phyloP scores from a whole-genome alignment of 2,113 vertebrate species.

The Parus major region DNA sequence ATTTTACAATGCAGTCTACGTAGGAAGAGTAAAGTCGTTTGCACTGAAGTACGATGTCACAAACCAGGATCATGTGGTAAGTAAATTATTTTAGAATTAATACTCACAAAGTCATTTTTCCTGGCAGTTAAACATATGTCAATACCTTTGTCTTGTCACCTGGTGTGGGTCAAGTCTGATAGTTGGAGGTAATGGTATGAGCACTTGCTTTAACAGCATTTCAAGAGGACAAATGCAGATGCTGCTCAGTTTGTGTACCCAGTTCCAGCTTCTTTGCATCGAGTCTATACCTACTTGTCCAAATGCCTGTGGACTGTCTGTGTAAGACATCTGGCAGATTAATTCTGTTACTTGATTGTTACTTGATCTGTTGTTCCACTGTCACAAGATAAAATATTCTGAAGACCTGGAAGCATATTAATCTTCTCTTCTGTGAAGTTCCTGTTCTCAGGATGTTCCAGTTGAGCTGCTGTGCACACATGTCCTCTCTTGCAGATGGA shows the following conservation, averaged over 20 bases:
- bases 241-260: not conserved
- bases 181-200: not conserved
- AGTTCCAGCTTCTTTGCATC: not conserved
- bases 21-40: slow-evolving; percentile 89
- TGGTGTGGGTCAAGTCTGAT: not conserved
- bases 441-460: not conserved
- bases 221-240: not conserved
- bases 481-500: slow-evolving; percentile 78
- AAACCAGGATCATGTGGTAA: slow-evolving; percentile 82
- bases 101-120: not conserved
- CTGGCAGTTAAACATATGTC: not conserved
- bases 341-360: not conserved
- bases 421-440: not conserved
- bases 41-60: slow-evolving; percentile 84
- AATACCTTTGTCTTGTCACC: not conserved
- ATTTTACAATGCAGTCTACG: slow-evolving; percentile 92
- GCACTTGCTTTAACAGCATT: not conserved
- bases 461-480: too few species aligned
- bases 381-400: not conserved
- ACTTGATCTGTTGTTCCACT: not conserved
- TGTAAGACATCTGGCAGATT: not conserved
- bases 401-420: not conserved
- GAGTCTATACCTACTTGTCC: rapidly evolving
- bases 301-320: too few species aligned
- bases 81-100: slow-evolving; percentile 8